Evolutionary conservation across 2,797 vertebrate species (phyloP).

Genomic region (Falco columbarius): DNA sequence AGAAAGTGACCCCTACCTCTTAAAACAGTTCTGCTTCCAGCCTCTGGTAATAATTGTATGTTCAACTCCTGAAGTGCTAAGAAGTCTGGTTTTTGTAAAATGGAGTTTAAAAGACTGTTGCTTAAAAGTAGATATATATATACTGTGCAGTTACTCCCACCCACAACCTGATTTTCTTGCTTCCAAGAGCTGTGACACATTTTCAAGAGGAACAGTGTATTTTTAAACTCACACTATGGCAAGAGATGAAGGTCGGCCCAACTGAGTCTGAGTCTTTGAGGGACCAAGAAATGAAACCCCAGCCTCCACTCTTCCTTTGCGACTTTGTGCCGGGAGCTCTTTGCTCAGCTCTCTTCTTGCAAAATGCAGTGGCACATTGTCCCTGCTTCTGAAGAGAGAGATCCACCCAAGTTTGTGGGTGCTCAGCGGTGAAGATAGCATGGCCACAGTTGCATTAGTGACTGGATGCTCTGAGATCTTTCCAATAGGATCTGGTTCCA

Average conservation of each 20-base stretch:
- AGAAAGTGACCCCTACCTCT: not conserved
- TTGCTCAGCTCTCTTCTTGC: not conserved
- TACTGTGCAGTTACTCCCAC: not conserved
- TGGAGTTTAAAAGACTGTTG: not conserved
- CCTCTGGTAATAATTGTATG: not conserved
- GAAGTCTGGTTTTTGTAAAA: not conserved
- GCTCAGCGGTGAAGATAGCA: not conserved
- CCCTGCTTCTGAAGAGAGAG: not conserved
- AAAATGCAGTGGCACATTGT: not conserved
- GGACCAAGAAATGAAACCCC: not conserved
- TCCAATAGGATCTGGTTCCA: not conserved
- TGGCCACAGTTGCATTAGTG: not conserved
- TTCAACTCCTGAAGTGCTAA: not conserved
- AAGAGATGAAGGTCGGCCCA: not conserved
- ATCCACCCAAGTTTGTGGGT: not conserved
- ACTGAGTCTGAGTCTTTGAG: not conserved
- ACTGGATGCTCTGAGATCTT: not conserved
- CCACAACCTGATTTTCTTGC: not conserved
- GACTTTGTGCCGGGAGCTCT: not conserved
- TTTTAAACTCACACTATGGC: not conserved
- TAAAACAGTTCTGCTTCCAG: constrained; percentile 7
- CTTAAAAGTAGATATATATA: not conserved
- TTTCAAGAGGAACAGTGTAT: not conserved
- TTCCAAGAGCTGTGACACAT: constrained; percentile 13
- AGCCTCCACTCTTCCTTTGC: not conserved